Evolutionary conservation across 1,140 invertebrate species (phyloP).

Genomic region (Bombus waltoni): DNA sequence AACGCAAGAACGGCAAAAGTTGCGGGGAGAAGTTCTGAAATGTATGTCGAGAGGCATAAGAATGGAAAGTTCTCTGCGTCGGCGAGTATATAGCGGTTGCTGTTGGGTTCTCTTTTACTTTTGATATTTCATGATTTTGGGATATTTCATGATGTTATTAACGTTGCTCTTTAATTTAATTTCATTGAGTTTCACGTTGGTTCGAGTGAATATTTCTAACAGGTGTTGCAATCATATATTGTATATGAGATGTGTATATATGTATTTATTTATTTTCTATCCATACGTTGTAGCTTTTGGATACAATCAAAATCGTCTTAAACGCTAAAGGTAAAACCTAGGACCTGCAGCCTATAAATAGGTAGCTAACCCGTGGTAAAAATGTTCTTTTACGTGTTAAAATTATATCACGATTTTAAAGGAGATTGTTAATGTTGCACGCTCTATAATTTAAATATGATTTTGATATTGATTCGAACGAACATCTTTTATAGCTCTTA

Average conservation of each 20-base stretch:
- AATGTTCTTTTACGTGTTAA: too few species aligned
- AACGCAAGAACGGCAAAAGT: conserved; percentile 6
- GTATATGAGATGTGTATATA: too few species aligned
- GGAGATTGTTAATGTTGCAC: not conserved
- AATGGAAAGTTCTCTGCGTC: not conserved
- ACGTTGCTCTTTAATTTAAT: not conserved
- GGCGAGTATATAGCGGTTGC: not conserved
- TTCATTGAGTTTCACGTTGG: not conserved
- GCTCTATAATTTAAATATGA: not conserved
- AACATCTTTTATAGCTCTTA: not conserved
- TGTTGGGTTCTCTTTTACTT: not conserved
- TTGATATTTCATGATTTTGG: not conserved
- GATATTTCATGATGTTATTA: not conserved
- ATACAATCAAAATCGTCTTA: too few species aligned
- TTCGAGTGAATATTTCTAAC: not conserved
- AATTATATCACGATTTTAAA: too few species aligned
- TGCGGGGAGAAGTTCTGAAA: not conserved
- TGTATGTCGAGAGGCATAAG: not conserved
- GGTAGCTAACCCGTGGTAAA: too few species aligned
- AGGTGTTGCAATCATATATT: too few species aligned
- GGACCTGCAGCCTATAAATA: too few species aligned
- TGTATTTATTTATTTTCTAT: too few species aligned
- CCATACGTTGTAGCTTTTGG: too few species aligned
- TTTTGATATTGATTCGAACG: not conserved
- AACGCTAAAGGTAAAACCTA: too few species aligned